A percentile compares a stretch with the other conserved stretches of the same genome.
phyloP scores from a whole-genome alignment of 2,797 vertebrate species.

The Octomys mimax region DNA sequence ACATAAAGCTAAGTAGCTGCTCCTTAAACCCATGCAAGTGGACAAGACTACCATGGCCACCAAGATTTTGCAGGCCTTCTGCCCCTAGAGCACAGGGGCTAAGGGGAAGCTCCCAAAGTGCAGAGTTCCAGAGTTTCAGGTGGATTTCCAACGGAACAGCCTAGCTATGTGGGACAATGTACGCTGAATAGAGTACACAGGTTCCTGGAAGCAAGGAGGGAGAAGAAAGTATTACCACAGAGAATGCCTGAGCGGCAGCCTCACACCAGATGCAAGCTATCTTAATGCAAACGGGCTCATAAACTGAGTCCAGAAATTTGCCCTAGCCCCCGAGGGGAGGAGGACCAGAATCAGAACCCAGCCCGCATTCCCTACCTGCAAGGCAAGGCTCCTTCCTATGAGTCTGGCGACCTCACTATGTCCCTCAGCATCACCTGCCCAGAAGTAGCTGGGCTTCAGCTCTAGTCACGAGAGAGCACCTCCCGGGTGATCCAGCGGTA shows the following conservation, averaged over 20 bases:
- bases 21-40: not conserved
- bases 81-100: not conserved
- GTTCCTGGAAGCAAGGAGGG: not conserved
- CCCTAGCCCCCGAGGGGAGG: not conserved
- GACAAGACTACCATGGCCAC: not conserved
- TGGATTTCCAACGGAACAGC: not conserved
- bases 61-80: not conserved
- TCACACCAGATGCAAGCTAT: not conserved
- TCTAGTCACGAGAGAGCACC: not conserved
- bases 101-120: not conserved
- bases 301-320: constrained; percentile 29
- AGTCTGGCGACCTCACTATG: not conserved
- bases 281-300: constrained; percentile 20
- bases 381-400: constrained; percentile 5
- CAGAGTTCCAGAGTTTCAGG: not conserved
- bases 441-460: constrained; percentile 6
- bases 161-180: not conserved
- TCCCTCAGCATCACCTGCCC: not conserved
- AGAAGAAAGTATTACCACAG: not conserved
- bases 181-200: not conserved
- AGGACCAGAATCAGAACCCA: not conserved
- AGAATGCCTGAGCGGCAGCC: not conserved
- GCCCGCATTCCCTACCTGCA: constrained; percentile 21
- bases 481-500: not conserved
- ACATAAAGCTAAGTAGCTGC: not conserved